Conservation (phyloP, 2,888 invertebrate species). For the Lochmaea crataegi region DNA sequence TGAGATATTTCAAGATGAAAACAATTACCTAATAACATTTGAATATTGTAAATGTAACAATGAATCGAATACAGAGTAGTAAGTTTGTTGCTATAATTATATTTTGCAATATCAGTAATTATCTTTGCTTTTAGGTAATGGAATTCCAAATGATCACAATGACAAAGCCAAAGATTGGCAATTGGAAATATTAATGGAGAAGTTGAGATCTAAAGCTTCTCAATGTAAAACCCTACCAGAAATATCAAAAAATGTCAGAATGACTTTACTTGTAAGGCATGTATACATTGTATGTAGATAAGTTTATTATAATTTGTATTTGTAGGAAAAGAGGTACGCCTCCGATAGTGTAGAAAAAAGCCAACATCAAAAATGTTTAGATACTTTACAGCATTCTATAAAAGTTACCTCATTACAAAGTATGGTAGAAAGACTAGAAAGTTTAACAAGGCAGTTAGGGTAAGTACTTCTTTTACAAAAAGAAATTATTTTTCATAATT, state of each 20-base stretch:
- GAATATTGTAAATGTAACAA: neutral
- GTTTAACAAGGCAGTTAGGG: conserved; percentile 90
- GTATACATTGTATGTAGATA: conserved; percentile 26
- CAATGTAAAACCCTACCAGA: conserved; percentile 87
- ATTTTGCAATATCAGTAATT: neutral
- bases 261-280: conserved; percentile 81
- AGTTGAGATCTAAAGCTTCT: conserved; percentile 84
- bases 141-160: conserved; percentile 51
- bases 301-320: conserved; percentile 23
- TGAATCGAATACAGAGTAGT: conserved; percentile 13
- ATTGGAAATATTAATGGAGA: conserved; percentile 91
- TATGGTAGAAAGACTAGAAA: conserved; percentile 91
- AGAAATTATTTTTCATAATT: too few relatives aligned
- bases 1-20: neutral
- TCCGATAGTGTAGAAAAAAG: conserved; percentile 86
- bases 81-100: conserved; percentile 6
- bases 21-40: conserved; percentile 5
- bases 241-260: conserved; percentile 87
- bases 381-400: conserved; percentile 92
- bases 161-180: conserved; percentile 81
- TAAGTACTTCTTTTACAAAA: conserved; percentile 57
- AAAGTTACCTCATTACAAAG: conserved; percentile 92
- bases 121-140: conserved; percentile 20
- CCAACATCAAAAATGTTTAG: conserved; percentile 90
- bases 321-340: conserved; percentile 89